Evolutionary conservation across 1,140 invertebrate genomes (phyloP), one percentile per base, ranked within the genome.

Genomic region (Saccostrea echinata): DNA sequence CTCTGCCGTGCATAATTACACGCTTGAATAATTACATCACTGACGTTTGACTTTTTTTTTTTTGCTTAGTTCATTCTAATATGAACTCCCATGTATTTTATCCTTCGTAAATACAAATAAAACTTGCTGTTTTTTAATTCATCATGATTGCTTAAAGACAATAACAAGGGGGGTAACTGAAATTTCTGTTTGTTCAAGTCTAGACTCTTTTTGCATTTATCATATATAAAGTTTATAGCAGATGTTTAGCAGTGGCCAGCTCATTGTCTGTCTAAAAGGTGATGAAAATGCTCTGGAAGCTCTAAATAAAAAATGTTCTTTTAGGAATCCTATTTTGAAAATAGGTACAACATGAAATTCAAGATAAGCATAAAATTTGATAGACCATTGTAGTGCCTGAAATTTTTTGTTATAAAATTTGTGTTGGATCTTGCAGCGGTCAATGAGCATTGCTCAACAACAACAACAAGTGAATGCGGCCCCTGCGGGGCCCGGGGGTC

Each of bases 371-470:
- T 43, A 61, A 61, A 4, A 21, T 61, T 61, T 21, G 18, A 4
- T 61, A n/a, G 55, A 61, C 55, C 18, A 21, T 21, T 61, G 55
- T 21, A 57, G 55, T 61, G 68, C 13, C 24, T 12, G 16, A 30
- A 76, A 27, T 4, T 76, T 76, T 76, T 76, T 76, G 68, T 76
- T 76, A 27, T 76, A 16, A 76, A 30, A 76, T 76, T 16, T 76
- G 51, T 83, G 30, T 84, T 84, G 55, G 52, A 84, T 53, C 52
- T 84, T 84, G 30, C 83, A 84, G 83, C 83, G 83, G 55, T 55
- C 83, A 61, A 84, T 57, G 52, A 84, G 83, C 53, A 84, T 84
- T 27, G 83, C 83, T 84, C 83, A 84, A 33, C 83, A 55, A 27
- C 83, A 83, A 52, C 33, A 84, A 33, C 30, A 55, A 84, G 55